Conservation (phyloP, 92 coral and sea anemone species). For the Porites rus region DNA sequence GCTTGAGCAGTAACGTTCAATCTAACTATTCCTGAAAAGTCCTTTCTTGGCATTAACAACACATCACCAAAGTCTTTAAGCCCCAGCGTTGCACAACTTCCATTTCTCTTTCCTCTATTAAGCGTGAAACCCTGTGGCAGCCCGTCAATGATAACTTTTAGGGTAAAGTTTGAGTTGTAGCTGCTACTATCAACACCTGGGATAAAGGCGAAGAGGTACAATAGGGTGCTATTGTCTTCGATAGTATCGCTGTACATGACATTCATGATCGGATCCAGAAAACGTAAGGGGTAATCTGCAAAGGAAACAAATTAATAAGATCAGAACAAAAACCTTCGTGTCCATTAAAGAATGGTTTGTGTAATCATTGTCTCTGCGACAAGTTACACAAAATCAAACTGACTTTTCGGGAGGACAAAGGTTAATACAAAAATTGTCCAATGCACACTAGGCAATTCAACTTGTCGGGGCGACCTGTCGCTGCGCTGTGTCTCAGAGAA, state of each 20-base stretch:
- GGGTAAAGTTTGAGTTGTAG: conserved; percentile 24
- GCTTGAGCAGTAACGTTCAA: conserved; percentile 50
- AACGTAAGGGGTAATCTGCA: conserved; percentile 50
- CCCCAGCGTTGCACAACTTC: conserved; percentile 18
- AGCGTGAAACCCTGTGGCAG: conserved; percentile 46
- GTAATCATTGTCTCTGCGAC: no score
- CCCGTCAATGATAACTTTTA: conserved; percentile 49
- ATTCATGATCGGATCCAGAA: conserved; percentile 61
- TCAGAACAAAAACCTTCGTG: no score
- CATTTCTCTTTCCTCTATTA: conserved; percentile 58
- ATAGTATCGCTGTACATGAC: conserved; percentile 50
- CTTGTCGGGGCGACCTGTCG: no score
- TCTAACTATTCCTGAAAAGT: conserved; percentile 55
- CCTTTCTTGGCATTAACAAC: conserved; percentile 43
- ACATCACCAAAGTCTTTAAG: conserved; percentile 66
- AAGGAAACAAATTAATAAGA: background rate
- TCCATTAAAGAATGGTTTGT: no score
- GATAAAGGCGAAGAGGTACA: conserved; percentile 62
- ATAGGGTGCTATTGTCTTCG: conserved; percentile 57
- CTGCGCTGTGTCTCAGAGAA: no score
- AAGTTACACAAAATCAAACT: no score
- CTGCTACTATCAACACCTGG: conserved; percentile 24
- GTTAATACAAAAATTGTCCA: no score
- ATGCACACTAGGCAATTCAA: no score
- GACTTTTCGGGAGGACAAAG: no score